Base-by-base conservation (phyloP, 2,113 vertebrate genomes). In the Syrmaticus mikado region DNA sequence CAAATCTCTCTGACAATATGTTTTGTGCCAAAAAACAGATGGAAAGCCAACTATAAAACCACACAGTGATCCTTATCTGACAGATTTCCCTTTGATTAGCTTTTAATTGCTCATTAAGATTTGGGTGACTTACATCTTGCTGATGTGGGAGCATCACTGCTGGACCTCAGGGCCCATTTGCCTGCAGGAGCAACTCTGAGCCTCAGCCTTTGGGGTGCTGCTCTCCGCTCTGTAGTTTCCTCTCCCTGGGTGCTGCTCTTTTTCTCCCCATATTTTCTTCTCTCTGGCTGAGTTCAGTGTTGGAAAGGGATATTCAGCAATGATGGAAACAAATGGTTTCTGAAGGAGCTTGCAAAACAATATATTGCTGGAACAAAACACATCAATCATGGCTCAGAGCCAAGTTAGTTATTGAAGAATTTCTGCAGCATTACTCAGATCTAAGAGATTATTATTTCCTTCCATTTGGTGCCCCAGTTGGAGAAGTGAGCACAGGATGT, bases 21-120 rank as follows among this genome's bases (percentile, higher is more conserved):
- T 82, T 95, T 94, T 93, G 90, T 91, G 93, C 77, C 81, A 93
- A 74, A 86, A 86, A 90, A 93, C 72, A 94, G 88, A 87, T 55
- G 74, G 80, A 92, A 91, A 92, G 77, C 61, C 85, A 73, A 86
- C 62, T 89, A 52, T 66, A 95, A 86, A 94, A 73, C 68, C 50
- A 16, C 83, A 74, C 11, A 66, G 11, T 62, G 65, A 62, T 48
- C 62, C 74, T 70, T 88, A 93, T 73, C 70, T 82, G 87, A 88
- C 85, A 93, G 83, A 87, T 70, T 95, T 81, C 53, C 41, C 83
- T 92, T 86, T 86, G 90, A 95, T 93, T 94, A 93, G 77, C 74
- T 78, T 84, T 87, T 95, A 93, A 91, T 88, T 94, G 94, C 71
- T 94, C 86, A 11, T 95, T 93, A 90, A 84, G 83, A 38, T 78